phyloP scores from a whole-genome alignment of 2,888 invertebrate genomes.

The Drosophila yooni region DNA sequence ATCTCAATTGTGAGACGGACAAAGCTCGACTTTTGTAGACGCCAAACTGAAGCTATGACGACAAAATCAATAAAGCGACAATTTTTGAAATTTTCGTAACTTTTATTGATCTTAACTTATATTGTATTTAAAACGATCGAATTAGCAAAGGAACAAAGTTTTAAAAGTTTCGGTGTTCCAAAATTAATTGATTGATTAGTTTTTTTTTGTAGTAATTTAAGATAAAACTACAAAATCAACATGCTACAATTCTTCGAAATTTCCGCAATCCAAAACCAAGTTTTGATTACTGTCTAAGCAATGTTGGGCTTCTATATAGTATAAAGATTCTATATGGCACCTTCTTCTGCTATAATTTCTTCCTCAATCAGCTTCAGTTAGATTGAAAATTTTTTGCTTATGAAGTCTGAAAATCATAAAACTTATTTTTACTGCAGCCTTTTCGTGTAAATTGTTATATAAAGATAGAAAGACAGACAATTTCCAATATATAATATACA shows the following conservation, averaged over 20 bases:
- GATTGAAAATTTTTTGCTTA: too few relatives aligned
- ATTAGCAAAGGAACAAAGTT: not conserved
- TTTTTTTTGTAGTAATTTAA: not conserved
- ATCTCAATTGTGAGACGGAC: slow-evolving; percentile 41
- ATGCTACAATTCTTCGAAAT: slow-evolving; percentile 46
- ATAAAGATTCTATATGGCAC: not conserved
- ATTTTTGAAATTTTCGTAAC: slow-evolving; percentile 49
- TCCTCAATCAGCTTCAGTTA: not conserved
- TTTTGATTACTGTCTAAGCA: slow-evolving; percentile 41
- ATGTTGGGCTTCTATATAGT: not conserved
- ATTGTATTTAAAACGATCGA: not conserved
- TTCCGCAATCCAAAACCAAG: slow-evolving; percentile 41
- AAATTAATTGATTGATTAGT: not conserved
- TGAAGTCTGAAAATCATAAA: too few relatives aligned
- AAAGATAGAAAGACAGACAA: too few relatives aligned
- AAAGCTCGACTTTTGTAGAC: slow-evolving; percentile 31
- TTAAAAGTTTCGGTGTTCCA: not conserved
- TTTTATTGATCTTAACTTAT: not conserved
- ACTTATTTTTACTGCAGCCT: too few relatives aligned
- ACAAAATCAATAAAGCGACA: slow-evolving; percentile 51
- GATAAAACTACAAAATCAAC: slow-evolving; percentile 40
- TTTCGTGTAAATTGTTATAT: too few relatives aligned
- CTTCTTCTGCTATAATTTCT: not conserved
- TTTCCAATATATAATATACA: too few relatives aligned
- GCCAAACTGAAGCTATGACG: slow-evolving; percentile 30